A percentile compares a stretch with the other conserved stretches of the same genome.
Evolutionary conservation across 2,113 vertebrate species (phyloP).

Genomic region (Cairina moschata): DNA sequence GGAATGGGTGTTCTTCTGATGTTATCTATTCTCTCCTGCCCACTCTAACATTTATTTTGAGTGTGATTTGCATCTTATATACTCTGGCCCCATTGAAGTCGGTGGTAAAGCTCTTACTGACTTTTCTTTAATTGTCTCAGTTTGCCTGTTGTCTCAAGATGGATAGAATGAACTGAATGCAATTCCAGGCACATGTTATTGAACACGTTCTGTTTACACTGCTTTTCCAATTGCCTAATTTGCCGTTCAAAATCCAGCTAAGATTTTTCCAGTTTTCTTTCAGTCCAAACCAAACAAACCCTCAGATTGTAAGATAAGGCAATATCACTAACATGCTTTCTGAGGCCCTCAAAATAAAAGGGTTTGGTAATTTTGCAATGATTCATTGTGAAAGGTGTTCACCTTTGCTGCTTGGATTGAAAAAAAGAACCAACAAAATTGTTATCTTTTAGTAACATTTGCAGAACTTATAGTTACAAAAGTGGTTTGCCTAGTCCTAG

Average conservation of each 20-base stretch:
- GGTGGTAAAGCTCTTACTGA: background rate
- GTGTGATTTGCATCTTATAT: background rate
- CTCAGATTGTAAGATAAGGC: conserved; percentile 41
- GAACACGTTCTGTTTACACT: conserved; percentile 26
- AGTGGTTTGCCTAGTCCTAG: conserved; percentile 30
- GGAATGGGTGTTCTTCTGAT: background rate
- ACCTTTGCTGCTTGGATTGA: conserved; percentile 60
- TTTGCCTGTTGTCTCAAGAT: background rate
- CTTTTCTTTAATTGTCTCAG: background rate
- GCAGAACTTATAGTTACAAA: conserved; percentile 58
- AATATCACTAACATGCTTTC: conserved; percentile 1
- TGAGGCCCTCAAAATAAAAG: conserved; percentile 33
- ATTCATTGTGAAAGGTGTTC: conserved; percentile 63
- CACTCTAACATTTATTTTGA: background rate
- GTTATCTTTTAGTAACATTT: conserved; percentile 54
- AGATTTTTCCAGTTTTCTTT: conserved; percentile 51
- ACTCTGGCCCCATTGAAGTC: background rate
- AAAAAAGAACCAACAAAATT: background rate
- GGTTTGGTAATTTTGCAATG: conserved; percentile 61
- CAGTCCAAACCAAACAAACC: conserved; percentile 54
- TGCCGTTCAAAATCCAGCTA: conserved; percentile 61
- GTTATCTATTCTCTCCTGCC: background rate
- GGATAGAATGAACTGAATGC: background rate
- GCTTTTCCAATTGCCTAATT: conserved; percentile 53
- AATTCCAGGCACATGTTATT: background rate